A percentile compares a stretch with the other conserved stretches of the same genome.
Evolutionary conservation across 2,888 invertebrate species (phyloP).

Genomic region (Aradus depressus): DNA sequence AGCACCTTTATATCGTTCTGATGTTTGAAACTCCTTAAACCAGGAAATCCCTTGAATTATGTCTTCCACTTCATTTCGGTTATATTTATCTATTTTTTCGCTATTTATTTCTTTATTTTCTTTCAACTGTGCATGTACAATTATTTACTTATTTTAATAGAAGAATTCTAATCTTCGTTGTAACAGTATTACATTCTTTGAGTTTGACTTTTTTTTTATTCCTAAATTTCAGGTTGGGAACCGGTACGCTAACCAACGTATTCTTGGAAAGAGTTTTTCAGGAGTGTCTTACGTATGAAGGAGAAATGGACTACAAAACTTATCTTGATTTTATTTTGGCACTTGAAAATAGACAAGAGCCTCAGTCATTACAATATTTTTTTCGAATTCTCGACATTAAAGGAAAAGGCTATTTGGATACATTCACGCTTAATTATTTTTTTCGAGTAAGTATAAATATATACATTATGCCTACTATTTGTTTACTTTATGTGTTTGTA

Average conservation of each 20-base stretch:
- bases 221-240: conserved; percentile 55
- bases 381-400: conserved; percentile 86
- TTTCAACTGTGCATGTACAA: too few relatives aligned
- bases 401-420: conserved; percentile 74
- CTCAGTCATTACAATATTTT: conserved; percentile 81
- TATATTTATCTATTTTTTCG: too few relatives aligned
- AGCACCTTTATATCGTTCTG: too few relatives aligned
- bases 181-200: not conserved
- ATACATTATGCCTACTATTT: conserved; percentile 3
- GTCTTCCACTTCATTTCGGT: too few relatives aligned
- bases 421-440: conserved; percentile 85
- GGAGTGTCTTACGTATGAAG: conserved; percentile 87
- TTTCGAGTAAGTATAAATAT: conserved; percentile 59
- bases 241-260: conserved; percentile 79
- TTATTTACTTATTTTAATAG: too few relatives aligned
- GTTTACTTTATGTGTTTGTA: not conserved
- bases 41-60: too few relatives aligned
- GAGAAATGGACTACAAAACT: conserved; percentile 94
- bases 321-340: conserved; percentile 90
- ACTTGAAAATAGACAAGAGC: conserved; percentile 81
- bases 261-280: conserved; percentile 90
- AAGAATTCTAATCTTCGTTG: too few relatives aligned
- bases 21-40: too few relatives aligned
- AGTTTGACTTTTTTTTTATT: not conserved
- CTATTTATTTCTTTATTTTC: too few relatives aligned